Conservation (phyloP, 2,888 invertebrate genomes). For the Andricus quercusramuli region DNA sequence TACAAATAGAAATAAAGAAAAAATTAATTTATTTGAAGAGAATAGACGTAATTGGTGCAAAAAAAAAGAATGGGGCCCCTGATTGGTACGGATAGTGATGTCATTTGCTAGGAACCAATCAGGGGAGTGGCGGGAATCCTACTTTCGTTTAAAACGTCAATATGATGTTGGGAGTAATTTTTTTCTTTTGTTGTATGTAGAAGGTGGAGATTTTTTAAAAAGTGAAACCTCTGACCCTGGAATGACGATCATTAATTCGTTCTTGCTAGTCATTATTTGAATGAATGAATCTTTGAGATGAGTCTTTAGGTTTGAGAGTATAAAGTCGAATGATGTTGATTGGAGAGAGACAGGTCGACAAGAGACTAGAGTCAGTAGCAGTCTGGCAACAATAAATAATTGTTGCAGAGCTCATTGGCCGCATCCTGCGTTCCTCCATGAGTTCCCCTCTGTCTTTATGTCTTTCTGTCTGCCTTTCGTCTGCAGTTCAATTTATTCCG, state of each 20-base stretch:
- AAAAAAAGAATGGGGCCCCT: neutral
- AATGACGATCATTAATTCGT: conserved; percentile 20
- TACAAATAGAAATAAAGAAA: neutral
- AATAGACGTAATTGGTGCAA: neutral
- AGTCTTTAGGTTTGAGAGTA: conserved; percentile 26
- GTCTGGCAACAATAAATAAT: conserved; percentile 77
- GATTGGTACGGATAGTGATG: neutral
- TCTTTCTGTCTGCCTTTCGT: conserved; percentile 67
- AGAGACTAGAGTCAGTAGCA: conserved; percentile 55
- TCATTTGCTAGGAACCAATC: conserved; percentile 10
- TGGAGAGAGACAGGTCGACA: conserved; percentile 61
- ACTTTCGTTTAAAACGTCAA: neutral
- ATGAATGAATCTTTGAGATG: conserved; percentile 29
- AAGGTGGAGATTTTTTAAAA: conserved; percentile 43
- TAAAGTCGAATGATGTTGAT: conserved; percentile 61
- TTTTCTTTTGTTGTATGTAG: neutral
- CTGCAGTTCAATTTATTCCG: conserved; percentile 32
- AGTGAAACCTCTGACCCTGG: neutral
- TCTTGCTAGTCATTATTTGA: conserved; percentile 27
- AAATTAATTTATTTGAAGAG: neutral
- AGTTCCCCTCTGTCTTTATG: conserved; percentile 70
- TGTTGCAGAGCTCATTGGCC: conserved; percentile 75
- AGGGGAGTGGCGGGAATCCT: neutral
- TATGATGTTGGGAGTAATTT: too few relatives aligned
- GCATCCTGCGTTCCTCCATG: conserved; percentile 73